Evolutionary conservation across 2,113 vertebrate genomes (phyloP).

Genomic region (Axis porcinus): DNA sequence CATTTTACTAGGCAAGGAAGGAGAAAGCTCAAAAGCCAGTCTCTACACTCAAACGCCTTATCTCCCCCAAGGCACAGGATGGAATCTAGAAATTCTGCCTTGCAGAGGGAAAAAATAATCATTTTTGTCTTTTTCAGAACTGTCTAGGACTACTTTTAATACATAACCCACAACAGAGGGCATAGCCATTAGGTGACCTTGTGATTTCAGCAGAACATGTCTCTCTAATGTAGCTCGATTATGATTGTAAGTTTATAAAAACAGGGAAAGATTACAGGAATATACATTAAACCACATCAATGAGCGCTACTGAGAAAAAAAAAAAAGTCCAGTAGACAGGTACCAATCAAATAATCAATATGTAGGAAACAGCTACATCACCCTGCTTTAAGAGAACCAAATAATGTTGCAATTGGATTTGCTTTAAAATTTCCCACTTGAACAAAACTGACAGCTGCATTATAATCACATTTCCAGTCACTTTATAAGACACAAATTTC

Average conservation of each 20-base stretch:
- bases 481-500: conserved; percentile 67
- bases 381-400: conserved; percentile 69
- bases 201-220: conserved; percentile 56
- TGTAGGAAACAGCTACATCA: conserved; percentile 71
- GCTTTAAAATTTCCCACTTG: conserved; percentile 66
- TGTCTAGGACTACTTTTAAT: neutral
- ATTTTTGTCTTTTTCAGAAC: conserved; percentile 22
- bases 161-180: conserved; percentile 2
- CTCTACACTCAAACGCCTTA: neutral
- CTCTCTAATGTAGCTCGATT: conserved; percentile 69
- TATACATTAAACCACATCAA: conserved; percentile 81
- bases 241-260: conserved; percentile 72
- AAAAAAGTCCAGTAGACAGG: conserved; percentile 71
- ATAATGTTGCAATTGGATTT: conserved; percentile 71
- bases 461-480: conserved; percentile 75
- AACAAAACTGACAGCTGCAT: conserved; percentile 70
- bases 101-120: neutral
- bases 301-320: conserved; percentile 72
- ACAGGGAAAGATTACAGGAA: conserved; percentile 80
- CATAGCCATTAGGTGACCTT: conserved; percentile 66
- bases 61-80: neutral
- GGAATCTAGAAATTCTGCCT: conserved; percentile 1
- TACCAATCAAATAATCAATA: conserved; percentile 81
- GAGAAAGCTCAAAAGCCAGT: neutral
- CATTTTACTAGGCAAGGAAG: neutral